Conservation (phyloP, 2,888 invertebrate species). For the Metallyticus violacea region DNA sequence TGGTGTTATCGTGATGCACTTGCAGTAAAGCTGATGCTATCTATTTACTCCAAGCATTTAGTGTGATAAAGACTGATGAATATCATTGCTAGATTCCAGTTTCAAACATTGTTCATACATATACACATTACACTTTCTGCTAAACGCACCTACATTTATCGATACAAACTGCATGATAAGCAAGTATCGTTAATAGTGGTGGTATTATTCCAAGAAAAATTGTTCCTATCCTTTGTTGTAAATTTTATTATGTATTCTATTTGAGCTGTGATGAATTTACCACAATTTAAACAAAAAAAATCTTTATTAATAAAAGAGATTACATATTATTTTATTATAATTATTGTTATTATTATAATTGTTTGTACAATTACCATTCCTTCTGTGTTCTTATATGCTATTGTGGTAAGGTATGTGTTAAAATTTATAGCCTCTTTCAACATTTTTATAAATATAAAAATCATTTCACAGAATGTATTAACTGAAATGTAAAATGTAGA, state of each 20-base stretch:
- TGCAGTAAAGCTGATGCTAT: background rate
- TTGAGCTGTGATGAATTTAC: slow-evolving; percentile 20
- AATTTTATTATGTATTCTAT: slow-evolving; percentile 8
- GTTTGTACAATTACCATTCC: background rate
- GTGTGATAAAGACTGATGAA: background rate
- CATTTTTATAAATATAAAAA: background rate
- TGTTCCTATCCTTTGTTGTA: slow-evolving; percentile 25
- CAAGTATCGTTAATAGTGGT: background rate
- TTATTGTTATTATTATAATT: background rate
- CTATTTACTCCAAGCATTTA: background rate
- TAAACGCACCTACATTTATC: background rate
- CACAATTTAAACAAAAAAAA: background rate
- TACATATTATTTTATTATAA: background rate
- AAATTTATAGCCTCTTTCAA: background rate
- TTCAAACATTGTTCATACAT: background rate
- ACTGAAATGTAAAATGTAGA: background rate
- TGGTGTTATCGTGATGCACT: too few relatives aligned
- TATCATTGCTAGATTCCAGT: too few relatives aligned
- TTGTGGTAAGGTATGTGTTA: background rate
- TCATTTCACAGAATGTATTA: background rate
- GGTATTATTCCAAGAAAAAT: background rate
- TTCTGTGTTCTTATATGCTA: background rate
- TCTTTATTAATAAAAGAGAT: background rate
- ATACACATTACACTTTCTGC: background rate
- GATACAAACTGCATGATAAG: background rate